Percentiles rank a stretch among this genome's conserved stretches.
These are phyloP conservation scores for Stichopus chloronotus DNA, from an alignment of 35 echinoderm and acorn worm species.

Conservation along the genomic window DNA sequence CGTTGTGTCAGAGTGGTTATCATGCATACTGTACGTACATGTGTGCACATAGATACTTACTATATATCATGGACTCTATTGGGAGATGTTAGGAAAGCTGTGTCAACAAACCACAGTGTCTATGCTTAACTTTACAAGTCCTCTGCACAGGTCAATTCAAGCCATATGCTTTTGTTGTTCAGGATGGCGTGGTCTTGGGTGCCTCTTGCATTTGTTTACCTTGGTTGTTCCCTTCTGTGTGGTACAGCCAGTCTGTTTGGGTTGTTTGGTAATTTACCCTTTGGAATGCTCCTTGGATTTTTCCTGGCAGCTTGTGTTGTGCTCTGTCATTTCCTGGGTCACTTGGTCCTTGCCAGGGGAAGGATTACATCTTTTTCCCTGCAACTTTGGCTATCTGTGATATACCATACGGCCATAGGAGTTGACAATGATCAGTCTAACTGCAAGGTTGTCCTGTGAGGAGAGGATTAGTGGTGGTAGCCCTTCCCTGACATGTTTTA, in stretches of 20 bases:
- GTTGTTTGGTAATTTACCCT: slow-evolving; percentile 12
- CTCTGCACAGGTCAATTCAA: slow-evolving; percentile 24
- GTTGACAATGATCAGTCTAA: no score
- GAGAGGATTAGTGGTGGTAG: no score
- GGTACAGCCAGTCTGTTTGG: slow-evolving; percentile 1
- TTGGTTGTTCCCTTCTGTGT: slow-evolving; percentile 13
- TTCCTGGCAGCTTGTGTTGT: background rate
- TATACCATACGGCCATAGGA: background rate
- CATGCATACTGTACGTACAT: background rate
- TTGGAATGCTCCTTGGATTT: background rate
- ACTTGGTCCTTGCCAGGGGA: background rate
- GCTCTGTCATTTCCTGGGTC: slow-evolving; percentile 31
- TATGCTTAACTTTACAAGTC: background rate
- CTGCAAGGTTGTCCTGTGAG: no score
- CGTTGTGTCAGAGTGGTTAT: background rate
- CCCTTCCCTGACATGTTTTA: no score
- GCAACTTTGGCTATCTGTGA: background rate
- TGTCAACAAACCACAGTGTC: slow-evolving; percentile 42
- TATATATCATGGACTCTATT: background rate
- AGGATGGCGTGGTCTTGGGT: slow-evolving; percentile 43
- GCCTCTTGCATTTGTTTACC: slow-evolving; percentile 20
- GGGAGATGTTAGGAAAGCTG: slow-evolving; percentile 34
- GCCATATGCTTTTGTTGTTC: slow-evolving; percentile 47
- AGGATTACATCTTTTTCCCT: background rate
- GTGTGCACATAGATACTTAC: background rate